Conservation (phyloP, 2,797 vertebrate genomes). For the Coccyzus lansbergi region DNA sequence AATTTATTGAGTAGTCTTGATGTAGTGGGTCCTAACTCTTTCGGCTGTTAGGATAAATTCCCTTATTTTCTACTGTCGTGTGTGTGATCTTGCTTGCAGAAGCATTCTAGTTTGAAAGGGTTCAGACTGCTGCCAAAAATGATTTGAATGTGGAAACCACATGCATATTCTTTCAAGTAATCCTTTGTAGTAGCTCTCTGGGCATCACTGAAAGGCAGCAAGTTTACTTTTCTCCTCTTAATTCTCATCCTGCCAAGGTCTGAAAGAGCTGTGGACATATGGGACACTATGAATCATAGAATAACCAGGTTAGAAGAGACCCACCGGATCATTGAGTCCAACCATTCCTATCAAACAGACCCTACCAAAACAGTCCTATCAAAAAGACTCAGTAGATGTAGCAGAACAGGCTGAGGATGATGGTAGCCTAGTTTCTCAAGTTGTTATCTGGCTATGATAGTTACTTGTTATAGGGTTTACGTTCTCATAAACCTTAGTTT, state of each 20-base stretch:
- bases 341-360: too few relatives aligned
- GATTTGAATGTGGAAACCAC: neutral
- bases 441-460: neutral
- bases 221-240: neutral
- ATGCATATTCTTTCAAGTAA: neutral
- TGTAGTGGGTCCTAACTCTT: neutral
- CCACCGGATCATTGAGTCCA: too few relatives aligned
- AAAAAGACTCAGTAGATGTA: neutral
- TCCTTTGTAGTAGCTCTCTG: neutral
- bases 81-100: neutral
- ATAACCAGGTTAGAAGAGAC: too few relatives aligned
- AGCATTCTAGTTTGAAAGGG: neutral
- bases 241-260: neutral
- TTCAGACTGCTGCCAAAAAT: neutral
- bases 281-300: too few relatives aligned
- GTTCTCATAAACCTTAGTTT: neutral
- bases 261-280: neutral
- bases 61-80: neutral
- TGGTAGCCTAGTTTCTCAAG: neutral
- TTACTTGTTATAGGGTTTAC: neutral
- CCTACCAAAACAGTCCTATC: too few relatives aligned
- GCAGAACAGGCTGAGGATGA: neutral
- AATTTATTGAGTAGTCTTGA: neutral
- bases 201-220: neutral
- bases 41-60: neutral